Evolutionary conservation across 2,113 vertebrate species (phyloP), one percentile per base, ranked within the genome.

Genomic region (Pheucticus melanocephalus): DNA sequence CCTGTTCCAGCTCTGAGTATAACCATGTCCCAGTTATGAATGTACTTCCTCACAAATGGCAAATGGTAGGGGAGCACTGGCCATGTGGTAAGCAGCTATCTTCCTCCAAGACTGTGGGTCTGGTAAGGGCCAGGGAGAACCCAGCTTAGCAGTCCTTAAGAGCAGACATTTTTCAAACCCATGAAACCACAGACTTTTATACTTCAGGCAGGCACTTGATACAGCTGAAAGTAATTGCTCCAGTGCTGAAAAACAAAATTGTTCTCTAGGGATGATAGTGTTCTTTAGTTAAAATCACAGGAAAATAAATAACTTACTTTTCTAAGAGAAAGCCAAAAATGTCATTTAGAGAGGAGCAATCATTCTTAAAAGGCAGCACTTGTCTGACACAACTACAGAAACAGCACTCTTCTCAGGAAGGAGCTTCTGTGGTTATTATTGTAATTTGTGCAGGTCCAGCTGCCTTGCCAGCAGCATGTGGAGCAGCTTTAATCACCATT

Each of bases 301-400:
- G 69, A 95, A 97, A 97, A 97, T 96, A 97, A 97, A 96, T 97
- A 94, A 94, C 88, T 96, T 92, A 47, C 82, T 95, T 95, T 95
- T 94, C 87, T 80, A 89, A 88, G 92, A 88, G 89, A 92, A 96
- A 92, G 94, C 69, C 33, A 91, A 94, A 94, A 97, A 90, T 93
- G 92, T 97, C 94, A 94, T 92, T 97, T 94, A 94, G 78, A 93
- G 91, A 87, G 88, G 82, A 95, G 91, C 92, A 96, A 97, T 97
- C 96, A 90, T 92, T 97, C 95, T 97, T 95, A 95, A 97, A 96
- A 95, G 88, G 94, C 92, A 96, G 79, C 82, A 92, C 72, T 96
- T 90, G 71, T 85, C 79, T 97, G 94, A 94, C 92, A 96, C 2
- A 1, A 91, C 88, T 94, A 91, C 84, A 94, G 93, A 94, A 82